Evolutionary conservation across 2,113 vertebrate genomes (phyloP), one percentile per base, ranked within the genome.

Genomic region (Sorex araneus): DNA sequence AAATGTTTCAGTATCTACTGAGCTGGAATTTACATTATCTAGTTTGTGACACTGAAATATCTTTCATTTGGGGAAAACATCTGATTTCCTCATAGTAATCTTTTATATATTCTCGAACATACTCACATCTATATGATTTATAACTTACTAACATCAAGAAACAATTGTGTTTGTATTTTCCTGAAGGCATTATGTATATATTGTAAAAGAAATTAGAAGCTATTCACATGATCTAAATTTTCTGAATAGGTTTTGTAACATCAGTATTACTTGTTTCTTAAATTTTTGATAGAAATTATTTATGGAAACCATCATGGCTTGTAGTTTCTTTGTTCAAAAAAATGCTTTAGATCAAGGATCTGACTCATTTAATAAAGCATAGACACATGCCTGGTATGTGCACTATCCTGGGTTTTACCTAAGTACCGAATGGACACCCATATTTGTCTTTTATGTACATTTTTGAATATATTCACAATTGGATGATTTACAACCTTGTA

Each of bases 151-250:
- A 84, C 73, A 18, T 74, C 54, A 73, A 66, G 23, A 69, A 78
- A 84, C 63, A 78, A 21, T 7, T 71, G 43, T 19, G 32, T 79
- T 70, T 43, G 5, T 71, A 70, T 71, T 43, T 50, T 60, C 7
- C 57, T 50, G 13, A 2, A 70, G 83, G 47, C 4, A 77, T 88
- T 67, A 69, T n/a, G 1, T 40, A 8, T 1, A 5, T 18, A 57
- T 91, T 77, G 69, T 45, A 36, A 70, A 74, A 69, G 67, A 81
- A 84, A 81, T 77, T 43, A n/a, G 27, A 54, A 89, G 88, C 81
- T 11, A 3, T 28, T 71, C 21, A 2, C 23, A 50, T 50, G 47
- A 43, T 34, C 32, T 63, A 71, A 91, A 70, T 82, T 85, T 79
- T 47, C 27, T 74, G 5, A 74, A 69, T 64, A 34, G 1, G 54